Base-by-base conservation (phyloP, 2,888 invertebrate genomes). In the Spodoptera picta region DNA sequence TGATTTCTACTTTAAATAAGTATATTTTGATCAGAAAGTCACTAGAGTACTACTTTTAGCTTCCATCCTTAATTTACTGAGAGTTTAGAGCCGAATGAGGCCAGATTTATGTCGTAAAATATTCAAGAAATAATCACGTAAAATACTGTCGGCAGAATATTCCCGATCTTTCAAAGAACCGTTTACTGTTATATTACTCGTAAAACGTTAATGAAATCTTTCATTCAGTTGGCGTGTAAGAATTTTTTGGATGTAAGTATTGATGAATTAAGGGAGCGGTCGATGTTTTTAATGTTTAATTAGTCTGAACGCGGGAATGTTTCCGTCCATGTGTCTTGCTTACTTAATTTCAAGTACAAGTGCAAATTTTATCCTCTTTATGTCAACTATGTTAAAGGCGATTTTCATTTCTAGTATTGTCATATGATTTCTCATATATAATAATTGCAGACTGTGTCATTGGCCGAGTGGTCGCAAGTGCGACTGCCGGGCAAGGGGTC, bases 141-240 rank as follows among this genome's bases (percentile, higher is more conserved):
- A 47, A 12, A 23, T 24, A n/a, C 5, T 5, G 31, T 2, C 12
- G n/a, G 24, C 14, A 45, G 43, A 65, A 52, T 51, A 54, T 71
- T 51, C 46, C 19, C 44, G 54, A 36, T 43, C 50, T 47, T 67
- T 67, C 64, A 67, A 51, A 46, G 41, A 71, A 64, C 72, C 46
- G 72, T 67, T 27, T 49, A 43, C 14, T 45, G 55, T 71, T 47
- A n/a, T 47, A 64, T 31, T 64, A 63, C 49, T 70, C 50, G 50
- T 36, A 57, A 31, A 58, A 61, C 42, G 14, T 31, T 70, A 68
- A 70, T 61, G 47, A 73, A 70, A 70, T 70, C 62, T 74, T 74
- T 61, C 53, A 68, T 70, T 74, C 74, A 74, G 36, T 60, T 56
- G 44, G 59, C 41, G 70, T 69, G 45, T 52, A 44, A 27, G 14